Percentiles rank a stretch among this genome's conserved stretches.
Conservation (phyloP, 2,113 vertebrate genomes). For the Mus spicilegus region DNA sequence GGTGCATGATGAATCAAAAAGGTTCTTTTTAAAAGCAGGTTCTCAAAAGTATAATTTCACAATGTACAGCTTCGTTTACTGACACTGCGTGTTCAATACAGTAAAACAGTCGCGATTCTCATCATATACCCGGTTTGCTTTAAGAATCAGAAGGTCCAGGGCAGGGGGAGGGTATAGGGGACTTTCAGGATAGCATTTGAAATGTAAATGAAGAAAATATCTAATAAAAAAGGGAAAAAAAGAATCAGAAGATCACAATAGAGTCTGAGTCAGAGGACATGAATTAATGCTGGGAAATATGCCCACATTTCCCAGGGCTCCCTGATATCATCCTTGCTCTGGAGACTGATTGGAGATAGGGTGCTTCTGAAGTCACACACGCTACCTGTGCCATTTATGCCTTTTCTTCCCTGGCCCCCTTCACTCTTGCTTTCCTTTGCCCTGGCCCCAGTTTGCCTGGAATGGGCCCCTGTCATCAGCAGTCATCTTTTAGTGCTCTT, state of each 20-base stretch:
- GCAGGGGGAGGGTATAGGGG: too few species aligned
- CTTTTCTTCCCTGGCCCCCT: background rate
- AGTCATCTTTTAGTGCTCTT: background rate
- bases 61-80: background rate
- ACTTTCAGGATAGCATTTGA: too few species aligned
- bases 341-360: background rate
- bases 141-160: background rate
- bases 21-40: background rate
- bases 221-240: too few species aligned
- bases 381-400: background rate
- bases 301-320: conserved; percentile 64
- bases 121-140: background rate
- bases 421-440: background rate
- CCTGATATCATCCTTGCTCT: background rate
- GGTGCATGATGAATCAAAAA: background rate
- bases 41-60: background rate
- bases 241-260: background rate
- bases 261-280: conserved; percentile 78
- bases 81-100: background rate
- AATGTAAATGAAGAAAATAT: too few species aligned
- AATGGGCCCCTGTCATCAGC: background rate
- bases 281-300: conserved; percentile 71
- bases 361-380: background rate
- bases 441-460: background rate
- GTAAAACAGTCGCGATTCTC: background rate